Conservation (phyloP, 2,888 invertebrate species). For the Conchocele bisecta region DNA sequence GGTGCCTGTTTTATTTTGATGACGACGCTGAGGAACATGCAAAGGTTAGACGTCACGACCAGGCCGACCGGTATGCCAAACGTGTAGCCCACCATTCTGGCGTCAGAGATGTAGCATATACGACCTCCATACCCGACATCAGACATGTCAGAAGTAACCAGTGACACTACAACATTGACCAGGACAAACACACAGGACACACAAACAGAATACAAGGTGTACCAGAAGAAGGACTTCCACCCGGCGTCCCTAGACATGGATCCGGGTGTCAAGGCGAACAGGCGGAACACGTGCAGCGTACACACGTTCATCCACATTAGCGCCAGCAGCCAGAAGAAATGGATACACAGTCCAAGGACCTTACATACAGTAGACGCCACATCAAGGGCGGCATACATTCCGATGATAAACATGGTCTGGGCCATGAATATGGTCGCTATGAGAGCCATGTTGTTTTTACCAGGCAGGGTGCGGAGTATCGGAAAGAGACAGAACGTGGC, state of each 20-base stretch:
- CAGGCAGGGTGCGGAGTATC: constrained; percentile 30
- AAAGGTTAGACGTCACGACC: constrained; percentile 27
- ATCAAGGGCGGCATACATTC: not conserved
- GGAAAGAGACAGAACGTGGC: constrained; percentile 24
- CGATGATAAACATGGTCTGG: constrained; percentile 26
- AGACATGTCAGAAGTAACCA: not conserved
- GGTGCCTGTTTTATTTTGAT: constrained; percentile 8
- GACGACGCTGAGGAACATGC: constrained; percentile 24
- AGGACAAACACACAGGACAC: constrained; percentile 17
- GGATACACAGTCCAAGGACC: constrained; percentile 15
- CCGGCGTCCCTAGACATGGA: not conserved
- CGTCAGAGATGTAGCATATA: constrained; percentile 39
- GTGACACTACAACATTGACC: constrained; percentile 6
- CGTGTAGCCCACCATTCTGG: constrained; percentile 18
- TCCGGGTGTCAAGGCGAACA: constrained; percentile 26
- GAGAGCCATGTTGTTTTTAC: constrained; percentile 38
- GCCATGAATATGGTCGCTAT: constrained; percentile 19
- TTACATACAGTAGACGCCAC: constrained; percentile 10
- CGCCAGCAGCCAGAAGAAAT: constrained; percentile 40
- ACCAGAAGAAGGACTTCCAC: constrained; percentile 1
- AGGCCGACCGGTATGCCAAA: constrained; percentile 38
- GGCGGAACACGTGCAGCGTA: constrained; percentile 38
- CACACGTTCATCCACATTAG: constrained; percentile 28
- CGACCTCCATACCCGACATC: constrained; percentile 38
- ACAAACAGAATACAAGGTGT: constrained; percentile 11